phyloP scores from a whole-genome alignment of 2,888 invertebrate species.

The Sipha maydis region DNA sequence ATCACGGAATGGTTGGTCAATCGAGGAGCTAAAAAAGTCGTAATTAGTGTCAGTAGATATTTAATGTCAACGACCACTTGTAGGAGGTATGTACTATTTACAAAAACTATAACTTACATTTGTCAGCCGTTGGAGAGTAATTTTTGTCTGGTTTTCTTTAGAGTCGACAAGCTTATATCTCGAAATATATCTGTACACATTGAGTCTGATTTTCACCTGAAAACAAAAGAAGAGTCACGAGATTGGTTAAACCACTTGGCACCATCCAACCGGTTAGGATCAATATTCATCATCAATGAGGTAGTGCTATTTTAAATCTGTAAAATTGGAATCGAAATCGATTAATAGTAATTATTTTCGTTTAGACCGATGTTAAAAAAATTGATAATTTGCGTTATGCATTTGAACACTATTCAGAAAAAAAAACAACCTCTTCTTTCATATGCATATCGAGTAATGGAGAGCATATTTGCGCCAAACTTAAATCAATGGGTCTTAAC shows the following conservation, averaged over 20 bases:
- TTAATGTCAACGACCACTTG: conserved; percentile 9
- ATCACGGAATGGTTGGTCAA: conserved; percentile 63
- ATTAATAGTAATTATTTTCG: background rate
- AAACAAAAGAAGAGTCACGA: background rate
- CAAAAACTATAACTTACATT: background rate
- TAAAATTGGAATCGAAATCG: background rate
- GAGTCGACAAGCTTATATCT: conserved; percentile 17
- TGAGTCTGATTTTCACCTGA: background rate
- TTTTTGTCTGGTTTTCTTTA: background rate
- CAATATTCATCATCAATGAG: conserved; percentile 32
- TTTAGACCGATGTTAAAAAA: background rate
- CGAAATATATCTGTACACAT: conserved; percentile 8
- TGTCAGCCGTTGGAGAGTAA: background rate
- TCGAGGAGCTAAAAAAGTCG: conserved; percentile 61
- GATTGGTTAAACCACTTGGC: conserved; percentile 1
- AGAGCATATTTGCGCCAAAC: background rate
- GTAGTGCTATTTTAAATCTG: background rate
- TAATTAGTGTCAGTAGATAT: conserved; percentile 37
- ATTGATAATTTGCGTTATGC: background rate
- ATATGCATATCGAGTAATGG: background rate
- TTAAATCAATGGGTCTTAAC: background rate
- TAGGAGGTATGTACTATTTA: background rate
- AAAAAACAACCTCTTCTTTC: background rate
- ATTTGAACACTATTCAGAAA: background rate
- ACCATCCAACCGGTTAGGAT: background rate